These are phyloP conservation scores for Malacosoma neustria DNA, from an alignment of 2,888 invertebrate genomes.

Conservation along the genomic window DNA sequence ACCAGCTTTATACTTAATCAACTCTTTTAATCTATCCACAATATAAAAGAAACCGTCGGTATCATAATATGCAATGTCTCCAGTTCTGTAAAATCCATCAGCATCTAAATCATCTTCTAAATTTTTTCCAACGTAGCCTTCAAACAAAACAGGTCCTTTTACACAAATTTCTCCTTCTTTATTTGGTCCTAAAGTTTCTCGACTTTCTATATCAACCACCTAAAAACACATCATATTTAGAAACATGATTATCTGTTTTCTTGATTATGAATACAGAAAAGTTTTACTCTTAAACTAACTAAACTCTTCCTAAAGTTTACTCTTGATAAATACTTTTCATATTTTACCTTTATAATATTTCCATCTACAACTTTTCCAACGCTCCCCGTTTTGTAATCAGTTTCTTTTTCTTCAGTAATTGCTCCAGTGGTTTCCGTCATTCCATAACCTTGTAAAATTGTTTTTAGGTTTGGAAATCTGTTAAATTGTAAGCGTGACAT, in stretches of 20 bases:
- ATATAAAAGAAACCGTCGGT: conserved; percentile 45
- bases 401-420: conserved; percentile 29
- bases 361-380: conserved; percentile 35
- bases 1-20: conserved; percentile 52
- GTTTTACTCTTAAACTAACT: no score
- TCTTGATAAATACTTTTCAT: conserved; percentile 17
- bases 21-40: conserved; percentile 49
- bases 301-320: not conserved
- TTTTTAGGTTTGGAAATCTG: conserved; percentile 34
- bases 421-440: conserved; percentile 46
- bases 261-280: no score
- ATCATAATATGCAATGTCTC: conserved; percentile 51
- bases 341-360: conserved; percentile 29
- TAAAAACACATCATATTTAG: conserved; percentile 20
- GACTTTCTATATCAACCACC: conserved; percentile 41
- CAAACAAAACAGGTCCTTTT: conserved; percentile 40
- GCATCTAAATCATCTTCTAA: conserved; percentile 31
- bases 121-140: conserved; percentile 41
- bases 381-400: conserved; percentile 30
- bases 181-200: conserved; percentile 36
- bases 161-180: conserved; percentile 44
- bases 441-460: conserved; percentile 47
- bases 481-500: no score
- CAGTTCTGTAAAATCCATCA: conserved; percentile 49
- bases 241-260: no score